These are phyloP conservation scores for Tyto alba DNA, from an alignment of 2,113 vertebrate genomes.

Conservation along the genomic window DNA sequence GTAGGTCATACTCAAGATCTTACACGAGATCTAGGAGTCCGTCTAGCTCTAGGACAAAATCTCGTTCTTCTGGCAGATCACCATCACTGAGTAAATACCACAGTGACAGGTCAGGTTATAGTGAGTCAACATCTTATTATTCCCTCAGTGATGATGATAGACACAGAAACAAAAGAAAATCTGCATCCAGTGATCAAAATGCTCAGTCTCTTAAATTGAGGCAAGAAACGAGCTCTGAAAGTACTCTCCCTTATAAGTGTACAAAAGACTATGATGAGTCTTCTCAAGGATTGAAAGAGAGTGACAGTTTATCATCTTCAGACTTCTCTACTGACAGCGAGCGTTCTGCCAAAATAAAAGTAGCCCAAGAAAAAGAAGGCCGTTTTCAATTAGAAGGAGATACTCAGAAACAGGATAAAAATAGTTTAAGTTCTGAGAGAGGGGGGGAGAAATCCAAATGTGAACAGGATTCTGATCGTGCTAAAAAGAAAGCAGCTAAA, in stretches of 20 bases:
- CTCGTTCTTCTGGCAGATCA: conserved; percentile 68
- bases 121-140: conserved; percentile 79
- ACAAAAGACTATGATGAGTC: conserved; percentile 29
- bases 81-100: conserved; percentile 52
- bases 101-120: conserved; percentile 77
- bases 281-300: conserved; percentile 42
- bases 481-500: conserved; percentile 63
- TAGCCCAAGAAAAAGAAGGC: conserved; percentile 26
- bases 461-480: conserved; percentile 70
- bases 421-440: background rate
- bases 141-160: conserved; percentile 67
- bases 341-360: conserved; percentile 29
- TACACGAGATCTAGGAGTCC: conserved; percentile 79
- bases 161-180: conserved; percentile 44
- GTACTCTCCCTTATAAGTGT: conserved; percentile 3
- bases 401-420: conserved; percentile 59
- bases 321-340: conserved; percentile 66
- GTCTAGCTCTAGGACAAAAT: conserved; percentile 79
- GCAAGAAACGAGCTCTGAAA: conserved; percentile 71
- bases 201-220: conserved; percentile 58
- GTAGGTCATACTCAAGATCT: conserved; percentile 82
- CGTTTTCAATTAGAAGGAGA: background rate
- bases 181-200: conserved; percentile 59
- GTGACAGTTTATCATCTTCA: conserved; percentile 60
- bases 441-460: conserved; percentile 56